Evolutionary conservation across 2,797 vertebrate species (phyloP).

Genomic region (Onychomys torridus): DNA sequence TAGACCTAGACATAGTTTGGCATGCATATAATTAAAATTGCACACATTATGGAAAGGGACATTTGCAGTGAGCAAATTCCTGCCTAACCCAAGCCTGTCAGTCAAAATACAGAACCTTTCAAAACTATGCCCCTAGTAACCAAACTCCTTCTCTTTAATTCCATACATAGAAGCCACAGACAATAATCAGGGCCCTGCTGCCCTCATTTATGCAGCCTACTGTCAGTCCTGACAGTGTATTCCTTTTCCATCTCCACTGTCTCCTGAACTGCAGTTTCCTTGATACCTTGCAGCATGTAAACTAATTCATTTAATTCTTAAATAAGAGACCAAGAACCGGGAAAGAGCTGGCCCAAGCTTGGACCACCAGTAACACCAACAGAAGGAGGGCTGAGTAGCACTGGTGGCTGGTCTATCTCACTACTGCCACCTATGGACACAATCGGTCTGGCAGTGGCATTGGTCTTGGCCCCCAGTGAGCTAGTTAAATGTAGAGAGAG

Average conservation of each 20-base stretch:
- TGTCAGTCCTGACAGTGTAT: no score
- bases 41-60: not conserved
- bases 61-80: not conserved
- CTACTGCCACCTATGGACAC: no score
- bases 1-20: not conserved
- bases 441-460: not conserved
- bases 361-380: fast-evolving
- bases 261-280: not conserved
- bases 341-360: not conserved
- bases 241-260: not conserved
- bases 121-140: not conserved
- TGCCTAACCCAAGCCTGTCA: not conserved
- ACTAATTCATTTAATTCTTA: not conserved
- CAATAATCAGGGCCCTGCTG: no score
- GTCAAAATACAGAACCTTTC: not conserved
- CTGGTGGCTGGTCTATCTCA: fast-evolving
- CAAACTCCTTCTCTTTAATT: not conserved
- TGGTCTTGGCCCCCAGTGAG: not conserved
- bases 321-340: not conserved
- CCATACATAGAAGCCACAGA: not conserved
- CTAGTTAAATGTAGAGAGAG: not conserved
- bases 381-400: not conserved
- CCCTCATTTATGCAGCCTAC: not conserved
- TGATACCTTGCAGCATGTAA: not conserved
- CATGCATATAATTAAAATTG: not conserved